Evolutionary conservation across 2,113 vertebrate species (phyloP), one percentile per base, ranked within the genome.

Genomic region (Orthochromis malagaraziensis): DNA sequence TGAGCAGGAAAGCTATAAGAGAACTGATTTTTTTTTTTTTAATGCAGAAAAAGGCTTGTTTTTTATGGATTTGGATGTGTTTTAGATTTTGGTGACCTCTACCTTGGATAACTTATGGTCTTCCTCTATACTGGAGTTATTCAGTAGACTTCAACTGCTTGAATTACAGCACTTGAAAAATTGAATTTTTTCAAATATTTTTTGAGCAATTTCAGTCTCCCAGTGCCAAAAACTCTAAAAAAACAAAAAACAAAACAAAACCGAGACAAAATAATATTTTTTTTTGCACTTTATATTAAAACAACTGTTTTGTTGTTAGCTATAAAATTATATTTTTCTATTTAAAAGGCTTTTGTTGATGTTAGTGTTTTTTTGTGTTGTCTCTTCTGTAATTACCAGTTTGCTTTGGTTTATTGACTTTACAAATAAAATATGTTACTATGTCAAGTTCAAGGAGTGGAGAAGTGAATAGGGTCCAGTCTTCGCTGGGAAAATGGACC

Each of bases 401-500:
- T 51, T 55, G 6, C 4, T 53, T 24, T 40, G 13, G 53, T 33
- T 55, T 26, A 81, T 70, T 77, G 26, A 11, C 33, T 65, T 68
- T 12, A 65, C 9, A 54, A 68, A 84, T 51, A 49, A 81, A 87
- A 85, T 79, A 60, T 88, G 16, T 79, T 21, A 51, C 79, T 31
- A 6, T 89, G 73, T 89, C 31, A 85, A 53, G 53, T 83, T 21
- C 19, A 14, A 84, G 60, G 38, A 82, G 55, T 10, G 16, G 12
- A 63, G 70, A 83, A 90, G 40, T 81, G 83, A 51, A 83, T 40
- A 40, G 54, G 5, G 84, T 84, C 83, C 82, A 58, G 80, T 87
- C 79, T 33, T 89, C 35, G 29, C 35, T 42, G 55, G 70, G 31
- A 83, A 87, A 90, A 29, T 83, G 42, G 45, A 90, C 79, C 83